Conservation (phyloP, 2,888 invertebrate genomes). For the Galeruca laticollis region DNA sequence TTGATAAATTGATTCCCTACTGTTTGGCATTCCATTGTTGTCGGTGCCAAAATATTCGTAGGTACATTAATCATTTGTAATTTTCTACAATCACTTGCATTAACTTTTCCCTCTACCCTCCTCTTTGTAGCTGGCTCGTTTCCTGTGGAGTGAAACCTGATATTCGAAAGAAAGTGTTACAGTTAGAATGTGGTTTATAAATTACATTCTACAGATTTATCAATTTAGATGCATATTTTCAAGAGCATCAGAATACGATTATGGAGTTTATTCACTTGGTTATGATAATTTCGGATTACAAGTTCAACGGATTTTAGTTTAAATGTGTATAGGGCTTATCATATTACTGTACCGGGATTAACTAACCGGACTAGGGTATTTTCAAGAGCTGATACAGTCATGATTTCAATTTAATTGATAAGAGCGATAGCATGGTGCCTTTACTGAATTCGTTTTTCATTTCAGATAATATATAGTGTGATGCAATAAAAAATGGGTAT, state of each 20-base stretch:
- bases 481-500: no score
- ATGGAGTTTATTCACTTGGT: background rate
- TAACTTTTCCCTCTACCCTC: constrained; percentile 18
- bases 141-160: constrained; percentile 21
- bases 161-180: constrained; percentile 3
- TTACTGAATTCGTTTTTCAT: no score
- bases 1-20: constrained; percentile 52
- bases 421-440: no score
- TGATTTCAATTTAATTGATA: no score
- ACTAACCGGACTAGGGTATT: no score
- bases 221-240: background rate
- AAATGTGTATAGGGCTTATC: no score
- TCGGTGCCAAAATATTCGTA: constrained; percentile 49
- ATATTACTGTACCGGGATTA: no score
- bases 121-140: background rate
- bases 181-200: constrained; percentile 1
- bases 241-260: background rate
- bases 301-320: no score
- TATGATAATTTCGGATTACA: no score
- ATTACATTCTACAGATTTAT: background rate
- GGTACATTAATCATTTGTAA: constrained; percentile 50
- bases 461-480: no score
- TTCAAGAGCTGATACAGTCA: no score
- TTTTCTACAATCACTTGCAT: constrained; percentile 35
- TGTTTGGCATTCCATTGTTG: constrained; percentile 51